phyloP scores from a whole-genome alignment of 2,797 vertebrate species.

The Chiroxiphia lanceolata region DNA sequence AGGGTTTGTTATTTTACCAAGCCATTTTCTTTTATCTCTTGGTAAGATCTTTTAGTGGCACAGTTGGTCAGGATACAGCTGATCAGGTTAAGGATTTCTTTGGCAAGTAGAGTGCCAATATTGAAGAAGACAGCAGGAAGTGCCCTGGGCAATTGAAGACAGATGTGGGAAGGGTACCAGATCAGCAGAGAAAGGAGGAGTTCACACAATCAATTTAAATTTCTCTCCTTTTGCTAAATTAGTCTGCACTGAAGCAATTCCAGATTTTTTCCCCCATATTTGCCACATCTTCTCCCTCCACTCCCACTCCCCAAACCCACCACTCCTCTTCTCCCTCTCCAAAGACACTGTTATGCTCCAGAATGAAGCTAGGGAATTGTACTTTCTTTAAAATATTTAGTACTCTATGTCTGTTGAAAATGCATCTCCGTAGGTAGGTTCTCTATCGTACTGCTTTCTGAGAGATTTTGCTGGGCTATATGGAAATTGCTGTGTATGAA shows the following conservation, averaged over 20 bases:
- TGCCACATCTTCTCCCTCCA: accelerated
- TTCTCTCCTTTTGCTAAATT: background rate
- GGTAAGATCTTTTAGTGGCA: background rate
- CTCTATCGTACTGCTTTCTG: background rate
- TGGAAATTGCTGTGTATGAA: slow-evolving; percentile 13
- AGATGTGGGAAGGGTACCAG: background rate
- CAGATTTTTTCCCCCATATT: background rate
- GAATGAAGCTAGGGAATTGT: background rate
- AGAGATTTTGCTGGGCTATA: slow-evolving; percentile 40
- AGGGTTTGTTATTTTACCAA: background rate
- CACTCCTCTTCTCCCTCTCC: background rate
- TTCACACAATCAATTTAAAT: background rate
- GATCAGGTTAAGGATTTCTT: background rate
- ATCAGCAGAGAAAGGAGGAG: background rate
- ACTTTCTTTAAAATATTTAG: background rate
- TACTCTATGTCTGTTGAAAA: background rate
- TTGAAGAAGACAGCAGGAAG: slow-evolving; percentile 60
- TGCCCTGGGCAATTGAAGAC: slow-evolving; percentile 54
- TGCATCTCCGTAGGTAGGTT: slow-evolving; percentile 22
- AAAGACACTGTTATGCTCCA: background rate
- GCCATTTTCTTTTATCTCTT: background rate
- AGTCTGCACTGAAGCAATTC: background rate
- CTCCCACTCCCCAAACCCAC: background rate
- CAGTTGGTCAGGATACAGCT: background rate
- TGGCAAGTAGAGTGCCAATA: background rate